These are phyloP conservation scores for Pardosa pseudoannulata DNA, from an alignment of 2,888 invertebrate genomes.

Conservation along the genomic window DNA sequence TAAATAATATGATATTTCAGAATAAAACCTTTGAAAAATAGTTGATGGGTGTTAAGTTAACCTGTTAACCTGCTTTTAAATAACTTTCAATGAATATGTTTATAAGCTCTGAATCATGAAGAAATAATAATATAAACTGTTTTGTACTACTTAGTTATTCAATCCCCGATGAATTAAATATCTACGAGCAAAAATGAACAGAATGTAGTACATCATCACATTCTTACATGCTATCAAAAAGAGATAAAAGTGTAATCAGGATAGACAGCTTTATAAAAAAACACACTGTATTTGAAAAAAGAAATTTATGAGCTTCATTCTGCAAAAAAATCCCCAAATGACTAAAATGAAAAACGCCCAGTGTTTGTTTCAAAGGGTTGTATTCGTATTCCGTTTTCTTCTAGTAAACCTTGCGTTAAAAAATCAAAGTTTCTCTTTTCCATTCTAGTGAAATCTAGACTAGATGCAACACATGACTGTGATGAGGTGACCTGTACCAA, in stretches of 20 bases:
- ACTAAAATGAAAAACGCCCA: not conserved
- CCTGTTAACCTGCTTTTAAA: constrained; percentile 10
- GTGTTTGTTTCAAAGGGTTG: constrained; percentile 3
- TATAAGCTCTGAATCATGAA: constrained; percentile 70
- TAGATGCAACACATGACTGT: constrained; percentile 66
- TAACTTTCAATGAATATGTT: constrained; percentile 62
- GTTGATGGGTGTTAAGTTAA: not conserved
- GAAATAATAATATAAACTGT: constrained; percentile 45
- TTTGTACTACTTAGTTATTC: constrained; percentile 43
- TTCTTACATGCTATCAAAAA: constrained; percentile 9
- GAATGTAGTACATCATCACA: constrained; percentile 16
- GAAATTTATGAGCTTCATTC: not conserved
- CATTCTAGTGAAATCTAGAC: constrained; percentile 42
- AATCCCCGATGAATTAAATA: constrained; percentile 27
- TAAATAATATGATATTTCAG: not conserved
- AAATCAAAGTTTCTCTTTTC: constrained; percentile 24
- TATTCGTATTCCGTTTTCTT: not conserved
- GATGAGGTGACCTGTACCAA: constrained; percentile 66
- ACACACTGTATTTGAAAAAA: not conserved
- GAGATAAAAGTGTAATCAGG: not conserved
- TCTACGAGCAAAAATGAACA: not conserved
- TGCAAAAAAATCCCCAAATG: not conserved
- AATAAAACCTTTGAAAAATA: not conserved
- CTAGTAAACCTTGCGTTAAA: not conserved
- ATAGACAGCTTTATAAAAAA: not conserved